These are phyloP conservation scores for Pyxicephalus adspersus DNA, from an alignment of 2,113 vertebrate genomes.

Conservation along the genomic window DNA sequence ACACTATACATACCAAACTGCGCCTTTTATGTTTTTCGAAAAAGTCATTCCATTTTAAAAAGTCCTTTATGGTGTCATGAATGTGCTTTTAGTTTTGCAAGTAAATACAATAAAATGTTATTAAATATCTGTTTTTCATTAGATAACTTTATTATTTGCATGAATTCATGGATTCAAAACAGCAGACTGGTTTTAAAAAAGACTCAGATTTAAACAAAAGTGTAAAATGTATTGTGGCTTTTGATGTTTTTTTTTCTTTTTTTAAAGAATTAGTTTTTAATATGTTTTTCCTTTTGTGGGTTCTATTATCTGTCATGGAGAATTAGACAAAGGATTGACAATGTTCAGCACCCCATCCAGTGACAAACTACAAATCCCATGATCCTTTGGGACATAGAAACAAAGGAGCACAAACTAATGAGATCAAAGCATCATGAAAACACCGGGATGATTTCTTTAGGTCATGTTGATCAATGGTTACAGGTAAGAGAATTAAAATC, in stretches of 20 bases:
- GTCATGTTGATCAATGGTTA: no score
- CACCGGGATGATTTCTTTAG: no score
- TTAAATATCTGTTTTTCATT: conserved; percentile 75
- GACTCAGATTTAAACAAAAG: conserved; percentile 11
- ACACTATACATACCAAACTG: conserved; percentile 66
- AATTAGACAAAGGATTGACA: conserved; percentile 3
- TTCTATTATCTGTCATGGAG: not conserved
- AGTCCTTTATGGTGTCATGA: conserved; percentile 72
- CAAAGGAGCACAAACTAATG: no score
- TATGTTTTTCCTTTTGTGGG: conserved; percentile 6
- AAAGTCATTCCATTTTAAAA: conserved; percentile 56
- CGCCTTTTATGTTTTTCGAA: conserved; percentile 68
- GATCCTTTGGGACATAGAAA: not conserved
- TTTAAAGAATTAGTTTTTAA: conserved; percentile 1
- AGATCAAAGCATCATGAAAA: no score
- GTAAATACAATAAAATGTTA: conserved; percentile 78
- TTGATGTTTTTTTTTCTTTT: conserved; percentile 30
- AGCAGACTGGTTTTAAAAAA: conserved; percentile 5
- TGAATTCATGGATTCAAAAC: conserved; percentile 39
- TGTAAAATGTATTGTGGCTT: conserved; percentile 14
- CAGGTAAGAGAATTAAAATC: no score
- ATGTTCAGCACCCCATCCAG: not conserved
- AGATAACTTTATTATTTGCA: conserved; percentile 54
- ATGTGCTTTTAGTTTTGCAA: conserved; percentile 70
- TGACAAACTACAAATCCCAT: not conserved